Conservation (phyloP, 35 echinoderm and acorn worm species). For the Hemicentrotus pulcherrimus region DNA sequence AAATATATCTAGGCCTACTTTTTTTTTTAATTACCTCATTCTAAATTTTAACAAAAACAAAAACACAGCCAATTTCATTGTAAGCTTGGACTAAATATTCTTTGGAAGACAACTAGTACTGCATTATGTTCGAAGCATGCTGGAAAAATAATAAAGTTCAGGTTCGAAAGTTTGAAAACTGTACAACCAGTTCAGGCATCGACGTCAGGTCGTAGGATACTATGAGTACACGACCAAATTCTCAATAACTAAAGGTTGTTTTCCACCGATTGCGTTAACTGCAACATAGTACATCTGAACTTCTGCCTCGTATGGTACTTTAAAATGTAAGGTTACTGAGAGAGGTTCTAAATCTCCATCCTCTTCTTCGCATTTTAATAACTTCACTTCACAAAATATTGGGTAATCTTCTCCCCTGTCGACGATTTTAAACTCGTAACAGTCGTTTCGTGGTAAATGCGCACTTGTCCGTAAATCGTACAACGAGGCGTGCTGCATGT, state of each 20-base stretch:
- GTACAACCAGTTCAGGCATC: neutral
- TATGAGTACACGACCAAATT: constrained; percentile 64
- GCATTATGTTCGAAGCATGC: neutral
- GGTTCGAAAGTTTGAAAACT: neutral
- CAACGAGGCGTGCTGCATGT: constrained; percentile 59
- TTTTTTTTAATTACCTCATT: too few species aligned
- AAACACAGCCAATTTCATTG: too few species aligned
- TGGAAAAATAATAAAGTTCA: neutral
- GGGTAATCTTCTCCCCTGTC: constrained; percentile 76
- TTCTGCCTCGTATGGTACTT: constrained; percentile 64
- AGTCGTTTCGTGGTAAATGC: constrained; percentile 73
- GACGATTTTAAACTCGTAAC: constrained; percentile 78
- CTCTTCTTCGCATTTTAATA: constrained; percentile 67
- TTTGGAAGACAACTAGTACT: neutral
- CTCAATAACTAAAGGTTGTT: constrained; percentile 67
- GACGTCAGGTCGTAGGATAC: neutral
- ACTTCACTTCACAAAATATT: constrained; percentile 69
- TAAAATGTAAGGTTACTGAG: constrained; percentile 70
- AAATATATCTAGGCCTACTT: too few species aligned
- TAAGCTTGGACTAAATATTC: neutral
- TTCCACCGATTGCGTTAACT: constrained; percentile 31
- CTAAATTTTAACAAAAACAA: too few species aligned
- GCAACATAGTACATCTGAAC: constrained; percentile 72
- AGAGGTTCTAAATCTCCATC: constrained; percentile 33
- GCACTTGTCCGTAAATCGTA: constrained; percentile 65